Base-by-base conservation (phyloP, 2,888 invertebrate species). In the Crossocerus cetratus region DNA sequence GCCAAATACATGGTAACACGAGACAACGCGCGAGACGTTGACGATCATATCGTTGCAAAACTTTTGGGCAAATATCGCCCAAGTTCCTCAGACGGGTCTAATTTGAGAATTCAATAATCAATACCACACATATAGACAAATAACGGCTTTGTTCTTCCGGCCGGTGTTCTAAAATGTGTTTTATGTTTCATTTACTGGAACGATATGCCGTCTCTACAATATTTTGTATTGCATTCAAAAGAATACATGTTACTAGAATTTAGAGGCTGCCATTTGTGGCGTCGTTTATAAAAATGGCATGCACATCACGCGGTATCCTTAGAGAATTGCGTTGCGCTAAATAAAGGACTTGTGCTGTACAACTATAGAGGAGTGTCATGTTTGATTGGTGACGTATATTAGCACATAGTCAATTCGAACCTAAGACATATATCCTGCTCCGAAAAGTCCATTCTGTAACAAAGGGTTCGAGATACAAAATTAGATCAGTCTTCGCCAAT, bases 161-260 rank as follows among this genome's bases (percentile, higher is more conserved):
- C 32, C 32, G 5, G 5, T 32, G 32, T 32, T 8, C 32, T 8
- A 32, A 4, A 2, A 1, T 32, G 3, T 32, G 3, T 5, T 5
- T 32, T 2, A 1, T 3, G 2, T 32, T n/a, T n/a, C n/a, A n/a
- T n/a, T n/a, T n/a, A n/a, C n/a, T n/a, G n/a, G n/a, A n/a, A n/a
- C n/a, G n/a, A 23, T 23, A 23, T 23, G 23, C 23, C 3, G 8
- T 32, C 3, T 32, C 8, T 45, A 45, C n/a, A n/a, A n/a, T 49
- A 49, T 49, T 14, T 16, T 14, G 16, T 49, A 14, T 49, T 49
- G 14, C 13, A 49, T 49, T 49, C 16, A 62, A 62, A 59, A n/a
- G 5, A 65, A 74, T n/a, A n/a, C n/a, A n/a, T 68, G 32, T 69
- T 49, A 61, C 69, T 65, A 74, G 61, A 8, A 55, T 43, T 64